Base-by-base conservation (phyloP, 2,113 vertebrate genomes). In the Motacilla alba region DNA sequence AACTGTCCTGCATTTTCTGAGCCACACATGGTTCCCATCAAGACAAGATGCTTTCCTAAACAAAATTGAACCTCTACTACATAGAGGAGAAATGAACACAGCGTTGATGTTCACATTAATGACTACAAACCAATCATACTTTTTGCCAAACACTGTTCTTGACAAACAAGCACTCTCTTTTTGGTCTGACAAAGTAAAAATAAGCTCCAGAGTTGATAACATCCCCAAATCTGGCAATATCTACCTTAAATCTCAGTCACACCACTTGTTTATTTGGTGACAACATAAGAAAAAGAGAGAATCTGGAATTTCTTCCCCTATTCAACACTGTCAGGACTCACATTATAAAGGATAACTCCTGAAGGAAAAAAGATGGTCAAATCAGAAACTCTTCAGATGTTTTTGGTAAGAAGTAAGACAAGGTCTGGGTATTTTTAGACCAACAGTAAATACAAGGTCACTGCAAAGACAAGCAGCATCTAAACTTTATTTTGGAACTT, bases 11-110 rank as follows among this genome's bases (percentile, higher is more conserved):
- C 10, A 33, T 59, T 91, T 87, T 87, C 73, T 67, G 39, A 66
- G 30, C 49, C 50, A 50, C 24, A 23, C 2, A 0, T 11, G 9
- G 4, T 8, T 74, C 33, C 39, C 1, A 0, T 10, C 41, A 75
- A 85, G 74, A 7, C n/a, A 60, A 44, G 49, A 55, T 27, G 21
- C 18, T 75, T 68, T 85, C 21, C 70, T 63, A 27, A 82, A 72
- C 9, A 35, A 68, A 23, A 43, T 11, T 21, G 8, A 72, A 60
- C 21, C 23, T 78, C 35, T 75, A 3, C 55, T 72, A 79, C 3
- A 7, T 19, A 33, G 18, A 68, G 35, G 7, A 79, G 26, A 37
- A 60, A 68, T 28, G 2, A 64, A 59, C 14, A 35, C 23, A 16
- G 13, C 31, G 37, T 39, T 58, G 68, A 77, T 53, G 23, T 8